Base-by-base conservation (phyloP, 2,888 invertebrate species). In the Chironomus tentans region DNA sequence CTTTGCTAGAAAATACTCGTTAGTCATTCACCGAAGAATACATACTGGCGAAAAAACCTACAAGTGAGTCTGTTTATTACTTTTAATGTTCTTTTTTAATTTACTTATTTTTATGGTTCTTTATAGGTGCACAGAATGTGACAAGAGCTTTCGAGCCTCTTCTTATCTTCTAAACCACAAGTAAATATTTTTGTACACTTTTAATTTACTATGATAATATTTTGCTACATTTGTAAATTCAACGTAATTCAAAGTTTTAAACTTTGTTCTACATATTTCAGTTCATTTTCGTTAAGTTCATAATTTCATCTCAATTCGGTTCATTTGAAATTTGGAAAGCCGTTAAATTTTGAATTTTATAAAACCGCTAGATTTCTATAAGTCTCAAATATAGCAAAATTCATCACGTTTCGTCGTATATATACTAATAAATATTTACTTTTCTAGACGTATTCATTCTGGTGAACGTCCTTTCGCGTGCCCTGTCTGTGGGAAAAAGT, bases 101-200 rank as follows among this genome's bases (percentile, higher is more conserved):
- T 69, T 4, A 69, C 50, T 15, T 13, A 4, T 50, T 13, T 4
- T n/a, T 50, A 1, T 15, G n/a, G 5, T 13, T 50, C 2, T 7
- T 15, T 18, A 94, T 83, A 89, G 91, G 79, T 95, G 95, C 82
- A 92, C 93, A 79, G 92, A 88, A 82, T 95, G 95, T 81, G 87
- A 87, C 78, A 95, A 94, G 83, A 88, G 90, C 22, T 95, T 95
- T 85, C 86, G 95, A 62, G 94, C 95, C 10, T 92, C 93, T 69
- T 93, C 92, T 5, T 95, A 95, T 84, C 82, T 94, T 10, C 91
- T 92, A 80, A 92, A 90, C 80, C 95, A 95, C 70, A n/a, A 74
- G 68, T 74, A 70, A 22, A 24, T 70, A 56, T 15, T 24, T 24
- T 65, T 10, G n/a, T n/a, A n/a, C n/a, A n/a, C n/a, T n/a, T n/a